These are phyloP conservation scores for Odontomyia ornata DNA, from an alignment of 2,888 invertebrate genomes.

Conservation along the genomic window DNA sequence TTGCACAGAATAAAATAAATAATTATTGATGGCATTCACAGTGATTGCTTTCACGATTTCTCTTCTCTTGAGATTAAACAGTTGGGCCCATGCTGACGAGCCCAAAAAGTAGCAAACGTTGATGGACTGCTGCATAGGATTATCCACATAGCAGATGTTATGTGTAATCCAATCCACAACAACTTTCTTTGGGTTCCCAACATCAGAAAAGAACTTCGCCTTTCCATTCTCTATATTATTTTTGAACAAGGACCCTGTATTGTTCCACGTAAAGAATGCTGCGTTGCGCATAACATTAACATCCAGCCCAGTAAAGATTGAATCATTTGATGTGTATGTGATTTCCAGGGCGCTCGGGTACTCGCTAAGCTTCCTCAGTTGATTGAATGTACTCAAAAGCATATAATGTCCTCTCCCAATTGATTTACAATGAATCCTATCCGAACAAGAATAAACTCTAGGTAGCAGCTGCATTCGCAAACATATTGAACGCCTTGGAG, in stretches of 20 bases:
- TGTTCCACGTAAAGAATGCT: constrained; percentile 66
- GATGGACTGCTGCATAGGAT: constrained; percentile 56
- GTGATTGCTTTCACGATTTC: constrained; percentile 69
- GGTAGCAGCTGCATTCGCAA: no score
- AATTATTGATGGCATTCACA: constrained; percentile 80
- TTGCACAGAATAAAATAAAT: constrained; percentile 69
- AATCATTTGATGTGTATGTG: no score
- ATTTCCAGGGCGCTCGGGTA: no score
- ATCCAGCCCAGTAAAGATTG: no score
- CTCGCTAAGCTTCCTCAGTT: no score
- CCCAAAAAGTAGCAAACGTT: constrained; percentile 65
- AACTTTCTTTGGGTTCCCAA: constrained; percentile 68
- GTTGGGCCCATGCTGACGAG: constrained; percentile 66
- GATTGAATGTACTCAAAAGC: constrained; percentile 68
- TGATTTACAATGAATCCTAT: constrained; percentile 75
- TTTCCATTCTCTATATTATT: constrained; percentile 61
- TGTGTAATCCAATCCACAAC: constrained; percentile 79
- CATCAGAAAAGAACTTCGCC: constrained; percentile 60
- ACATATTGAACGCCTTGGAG: no score
- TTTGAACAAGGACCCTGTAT: constrained; percentile 63
- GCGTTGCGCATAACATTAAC: constrained; percentile 63
- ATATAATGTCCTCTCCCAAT: constrained; percentile 67
- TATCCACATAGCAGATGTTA: constrained; percentile 75
- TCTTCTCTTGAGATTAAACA: constrained; percentile 67
- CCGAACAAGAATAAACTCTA: constrained; percentile 65